Evolutionary conservation across 1,140 invertebrate genomes (phyloP).

Genomic region (Trichomalopsis sarcophagae): DNA sequence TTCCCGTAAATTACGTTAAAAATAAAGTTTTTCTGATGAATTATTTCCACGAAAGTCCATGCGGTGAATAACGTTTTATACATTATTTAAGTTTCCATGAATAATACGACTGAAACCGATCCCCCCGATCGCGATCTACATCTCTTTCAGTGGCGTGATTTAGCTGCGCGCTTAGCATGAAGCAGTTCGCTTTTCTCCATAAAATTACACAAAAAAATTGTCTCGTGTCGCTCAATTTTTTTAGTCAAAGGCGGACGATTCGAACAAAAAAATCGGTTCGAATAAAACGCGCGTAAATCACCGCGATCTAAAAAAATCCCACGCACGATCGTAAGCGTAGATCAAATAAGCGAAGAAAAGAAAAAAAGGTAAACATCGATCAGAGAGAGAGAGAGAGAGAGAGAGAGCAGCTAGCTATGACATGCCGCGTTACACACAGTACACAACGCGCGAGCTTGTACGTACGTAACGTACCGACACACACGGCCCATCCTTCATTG

Average conservation of each 20-base stretch:
- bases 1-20: slow-evolving; percentile 20
- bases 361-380: slow-evolving; percentile 32
- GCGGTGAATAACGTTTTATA: too few species aligned
- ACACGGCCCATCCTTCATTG: slow-evolving; percentile 14
- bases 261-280: too few species aligned
- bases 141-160: neutral
- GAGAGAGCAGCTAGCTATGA: neutral
- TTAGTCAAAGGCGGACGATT: too few species aligned
- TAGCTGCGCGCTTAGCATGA: neutral
- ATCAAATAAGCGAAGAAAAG: neutral
- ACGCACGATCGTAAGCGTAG: neutral
- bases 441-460: neutral
- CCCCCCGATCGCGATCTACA: neutral
- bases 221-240: too few species aligned
- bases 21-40: slow-evolving; percentile 18
- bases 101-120: neutral
- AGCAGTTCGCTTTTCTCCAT: too few species aligned
- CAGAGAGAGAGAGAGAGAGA: neutral
- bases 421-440: slow-evolving; percentile 8
- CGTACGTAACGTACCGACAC: neutral
- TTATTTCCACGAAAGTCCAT: neutral
- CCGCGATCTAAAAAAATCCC: neutral
- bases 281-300: slow-evolving; percentile 5
- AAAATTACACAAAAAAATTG: too few species aligned
- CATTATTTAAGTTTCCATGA: too few species aligned